These are phyloP conservation scores for Ophion costatus DNA, from an alignment of 2,888 invertebrate genomes.

Conservation along the genomic window DNA sequence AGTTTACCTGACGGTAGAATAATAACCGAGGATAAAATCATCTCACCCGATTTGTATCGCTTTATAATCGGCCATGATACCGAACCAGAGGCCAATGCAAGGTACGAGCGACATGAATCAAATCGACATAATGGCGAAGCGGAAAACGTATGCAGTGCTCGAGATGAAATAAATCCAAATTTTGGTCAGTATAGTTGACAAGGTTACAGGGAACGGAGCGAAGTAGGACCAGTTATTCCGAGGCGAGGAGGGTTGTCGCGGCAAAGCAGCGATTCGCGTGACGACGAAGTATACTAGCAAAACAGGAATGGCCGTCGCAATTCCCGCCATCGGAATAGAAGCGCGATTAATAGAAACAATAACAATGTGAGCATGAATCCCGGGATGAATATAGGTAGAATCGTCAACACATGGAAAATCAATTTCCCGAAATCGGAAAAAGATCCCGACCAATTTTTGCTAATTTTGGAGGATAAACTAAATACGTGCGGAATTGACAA, in stretches of 20 bases:
- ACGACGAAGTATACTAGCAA: not conserved
- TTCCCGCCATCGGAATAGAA: not conserved
- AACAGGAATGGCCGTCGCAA: not conserved
- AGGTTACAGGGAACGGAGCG: not conserved
- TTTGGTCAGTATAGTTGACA: not conserved
- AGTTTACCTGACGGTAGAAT: not conserved
- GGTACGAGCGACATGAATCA: too few species aligned
- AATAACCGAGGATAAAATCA: not conserved
- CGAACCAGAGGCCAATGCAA: not conserved
- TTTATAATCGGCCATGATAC: not conserved
- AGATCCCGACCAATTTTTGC: conserved; percentile 49
- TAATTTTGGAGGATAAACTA: conserved; percentile 25
- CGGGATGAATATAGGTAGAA: conserved; percentile 36
- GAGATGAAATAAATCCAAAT: not conserved
- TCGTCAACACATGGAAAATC: conserved; percentile 54
- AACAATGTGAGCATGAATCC: not conserved
- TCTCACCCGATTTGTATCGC: not conserved
- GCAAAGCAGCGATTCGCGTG: not conserved
- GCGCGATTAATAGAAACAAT: not conserved
- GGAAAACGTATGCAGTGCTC: not conserved
- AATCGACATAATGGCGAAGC: not conserved
- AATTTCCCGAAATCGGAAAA: conserved; percentile 57
- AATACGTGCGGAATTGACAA: conserved; percentile 55
- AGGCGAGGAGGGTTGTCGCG: conserved; percentile 6
- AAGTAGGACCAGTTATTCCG: not conserved